Conservation (phyloP, 2,888 invertebrate species). For the Omphaloscelis lunosa region DNA sequence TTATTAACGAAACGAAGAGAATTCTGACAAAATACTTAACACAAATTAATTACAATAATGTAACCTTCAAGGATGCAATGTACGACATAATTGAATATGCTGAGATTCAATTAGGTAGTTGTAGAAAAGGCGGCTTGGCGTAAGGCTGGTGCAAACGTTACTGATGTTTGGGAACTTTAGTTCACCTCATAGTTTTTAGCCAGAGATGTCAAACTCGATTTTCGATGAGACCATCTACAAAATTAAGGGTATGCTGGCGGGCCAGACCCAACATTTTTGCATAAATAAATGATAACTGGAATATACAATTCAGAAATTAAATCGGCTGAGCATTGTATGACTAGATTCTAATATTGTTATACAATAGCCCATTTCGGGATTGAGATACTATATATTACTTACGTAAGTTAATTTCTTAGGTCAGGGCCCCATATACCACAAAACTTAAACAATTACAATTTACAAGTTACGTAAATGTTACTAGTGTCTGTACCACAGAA, state of each 20-base stretch:
- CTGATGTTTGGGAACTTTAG: not conserved
- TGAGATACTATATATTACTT: not conserved
- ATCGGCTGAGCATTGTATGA: not conserved
- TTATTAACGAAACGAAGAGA: not conserved
- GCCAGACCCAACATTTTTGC: not conserved
- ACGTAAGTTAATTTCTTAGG: not conserved
- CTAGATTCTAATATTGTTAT: not conserved
- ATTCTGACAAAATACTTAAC: not conserved
- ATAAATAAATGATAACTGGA: not conserved
- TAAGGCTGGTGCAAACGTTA: not conserved
- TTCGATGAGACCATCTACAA: not conserved
- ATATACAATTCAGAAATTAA: not conserved
- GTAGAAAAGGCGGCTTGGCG: not conserved
- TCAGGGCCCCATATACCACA: too few species aligned
- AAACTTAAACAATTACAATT: too few species aligned
- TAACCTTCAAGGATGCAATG: not conserved
- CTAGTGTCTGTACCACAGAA: too few species aligned
- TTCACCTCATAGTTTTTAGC: not conserved
- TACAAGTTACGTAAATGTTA: too few species aligned
- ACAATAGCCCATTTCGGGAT: not conserved
- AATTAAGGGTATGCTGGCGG: not conserved
- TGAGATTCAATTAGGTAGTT: constrained; percentile 15
- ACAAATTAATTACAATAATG: constrained; percentile 13
- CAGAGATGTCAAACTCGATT: not conserved
- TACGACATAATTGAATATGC: not conserved